Percentiles rank a stretch among this genome's conserved stretches.
phyloP scores from a whole-genome alignment of 2,888 invertebrate genomes.

The Rosalia funebris region DNA sequence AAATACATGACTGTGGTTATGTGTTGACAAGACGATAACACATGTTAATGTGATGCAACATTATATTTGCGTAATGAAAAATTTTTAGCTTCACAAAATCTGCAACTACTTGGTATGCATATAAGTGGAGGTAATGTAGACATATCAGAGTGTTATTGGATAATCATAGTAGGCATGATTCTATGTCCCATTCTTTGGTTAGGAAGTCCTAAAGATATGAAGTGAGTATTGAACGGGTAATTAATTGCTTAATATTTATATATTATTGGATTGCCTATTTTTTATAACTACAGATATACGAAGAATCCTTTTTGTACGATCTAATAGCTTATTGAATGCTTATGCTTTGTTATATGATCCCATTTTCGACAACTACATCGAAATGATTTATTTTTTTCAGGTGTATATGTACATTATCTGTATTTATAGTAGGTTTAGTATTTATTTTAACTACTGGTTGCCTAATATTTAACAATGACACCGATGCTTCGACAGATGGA shows the following conservation, averaged over 20 bases:
- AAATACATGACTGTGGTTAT: too few relatives aligned
- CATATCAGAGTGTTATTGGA: conserved; percentile 85
- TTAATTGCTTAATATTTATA: too few relatives aligned
- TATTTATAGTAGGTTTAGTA: conserved; percentile 71
- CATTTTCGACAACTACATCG: too few relatives aligned
- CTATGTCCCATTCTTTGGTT: conserved; percentile 88
- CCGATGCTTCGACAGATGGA: conserved; percentile 54
- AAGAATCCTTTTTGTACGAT: too few relatives aligned
- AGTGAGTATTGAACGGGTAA: conserved; percentile 76
- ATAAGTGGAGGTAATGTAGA: conserved; percentile 73
- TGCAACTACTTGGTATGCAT: conserved; percentile 80
- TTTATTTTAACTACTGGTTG: conserved; percentile 75
- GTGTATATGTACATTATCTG: conserved; percentile 73
- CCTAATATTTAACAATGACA: conserved; percentile 63
- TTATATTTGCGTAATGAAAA: conserved; percentile 1
- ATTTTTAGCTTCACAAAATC: conserved; percentile 77
- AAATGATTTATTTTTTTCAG: conserved; percentile 68
- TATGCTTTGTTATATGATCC: too few relatives aligned
- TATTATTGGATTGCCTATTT: too few relatives aligned
- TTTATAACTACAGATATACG: too few relatives aligned
- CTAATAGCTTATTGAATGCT: too few relatives aligned
- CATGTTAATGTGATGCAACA: too few relatives aligned
- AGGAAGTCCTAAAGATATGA: conserved; percentile 92
- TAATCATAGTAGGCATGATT: conserved; percentile 77
- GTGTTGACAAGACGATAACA: too few relatives aligned